Base-by-base conservation (phyloP, 1,140 invertebrate species). In the Micrasema longulum region DNA sequence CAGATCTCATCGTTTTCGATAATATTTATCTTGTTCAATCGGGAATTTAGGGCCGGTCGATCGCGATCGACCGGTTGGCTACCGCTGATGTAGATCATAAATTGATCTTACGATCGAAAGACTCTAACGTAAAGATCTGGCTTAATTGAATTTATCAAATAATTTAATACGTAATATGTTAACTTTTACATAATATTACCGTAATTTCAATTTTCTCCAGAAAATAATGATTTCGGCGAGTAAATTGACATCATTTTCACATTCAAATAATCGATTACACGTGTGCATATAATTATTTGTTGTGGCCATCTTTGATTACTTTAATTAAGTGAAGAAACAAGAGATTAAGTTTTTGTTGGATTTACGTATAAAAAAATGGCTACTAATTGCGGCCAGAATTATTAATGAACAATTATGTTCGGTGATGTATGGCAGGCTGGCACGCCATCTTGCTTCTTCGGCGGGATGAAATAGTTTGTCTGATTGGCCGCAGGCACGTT, bases 251-350 rank as follows among this genome's bases (percentile, higher is more conserved):
- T n/a, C n/a, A 38, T 36, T 16, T 57, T 31, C 23, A 57, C 14
- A n/a, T n/a, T n/a, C n/a, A 36, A 38, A 57, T 57, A 36, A 57
- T 36, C 31, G 53, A 57, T 57, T 57, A 16, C 53, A 57, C 16
- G 53, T 36, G 26, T 16, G 20, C 53, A 57, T 16, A 18, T 18
- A n/a, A n/a, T 36, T 36, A 57, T 38, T 36, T 36, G 53, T 16
- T 57, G 12, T 26, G n/a, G 14, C 7, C 53, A 35, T 57, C 0
- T n/a, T 14, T 18, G 31, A 57, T 57, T 35, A 57, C 53, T 7
- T 36, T 57, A 57, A 57, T 57, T 57, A 57, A 57, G 31, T 16
- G 31, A 36, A 57, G 26, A 36, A 31, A 35, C 31, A 11, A 14
- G n/a, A 23, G n/a, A 57, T 11, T 11, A 18, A 14, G 35, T 57